Evolutionary conservation across 1,140 invertebrate species (phyloP).

Genomic region (Thereuonema tuberculata): DNA sequence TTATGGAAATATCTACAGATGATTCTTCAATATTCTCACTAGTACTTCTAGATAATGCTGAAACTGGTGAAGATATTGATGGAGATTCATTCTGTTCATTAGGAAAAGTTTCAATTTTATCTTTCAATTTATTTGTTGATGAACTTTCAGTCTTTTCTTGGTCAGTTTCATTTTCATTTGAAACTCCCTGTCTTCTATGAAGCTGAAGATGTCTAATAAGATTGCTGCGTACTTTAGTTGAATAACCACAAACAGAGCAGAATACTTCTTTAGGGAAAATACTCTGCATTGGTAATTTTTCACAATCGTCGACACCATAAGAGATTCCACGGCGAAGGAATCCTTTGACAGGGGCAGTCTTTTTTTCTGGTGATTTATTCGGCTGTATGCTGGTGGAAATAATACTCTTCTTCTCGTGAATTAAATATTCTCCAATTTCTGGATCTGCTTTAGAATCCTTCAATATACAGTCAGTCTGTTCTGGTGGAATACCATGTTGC

Average conservation of each 20-base stretch:
- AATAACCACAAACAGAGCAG: conserved; percentile 50
- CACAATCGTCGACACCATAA: conserved; percentile 44
- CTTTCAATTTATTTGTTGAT: no score
- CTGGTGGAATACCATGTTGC: conserved; percentile 33
- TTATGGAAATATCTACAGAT: no score
- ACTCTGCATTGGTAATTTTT: conserved; percentile 44
- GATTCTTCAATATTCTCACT: no score
- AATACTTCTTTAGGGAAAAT: conserved; percentile 46
- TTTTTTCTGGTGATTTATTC: conserved; percentile 27
- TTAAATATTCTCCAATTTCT: conserved; percentile 38
- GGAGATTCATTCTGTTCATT: no score
- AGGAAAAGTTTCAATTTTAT: no score
- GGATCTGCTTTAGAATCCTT: conserved; percentile 37
- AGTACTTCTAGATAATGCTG: no score
- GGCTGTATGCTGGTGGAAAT: conserved; percentile 3
- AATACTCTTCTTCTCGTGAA: conserved; percentile 26
- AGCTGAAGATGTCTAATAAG: conserved; percentile 53
- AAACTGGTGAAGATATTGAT: no score
- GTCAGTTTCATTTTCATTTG: conserved; percentile 65
- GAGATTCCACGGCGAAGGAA: conserved; percentile 26
- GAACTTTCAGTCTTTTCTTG: conserved; percentile 43
- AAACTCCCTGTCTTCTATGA: conserved; percentile 54
- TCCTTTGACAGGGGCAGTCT: conserved; percentile 14
- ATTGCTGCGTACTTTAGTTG: conserved; percentile 57
- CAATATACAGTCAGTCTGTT: conserved; percentile 32